phyloP scores from a whole-genome alignment of 2,113 vertebrate genomes.

The Bos javanicus region DNA sequence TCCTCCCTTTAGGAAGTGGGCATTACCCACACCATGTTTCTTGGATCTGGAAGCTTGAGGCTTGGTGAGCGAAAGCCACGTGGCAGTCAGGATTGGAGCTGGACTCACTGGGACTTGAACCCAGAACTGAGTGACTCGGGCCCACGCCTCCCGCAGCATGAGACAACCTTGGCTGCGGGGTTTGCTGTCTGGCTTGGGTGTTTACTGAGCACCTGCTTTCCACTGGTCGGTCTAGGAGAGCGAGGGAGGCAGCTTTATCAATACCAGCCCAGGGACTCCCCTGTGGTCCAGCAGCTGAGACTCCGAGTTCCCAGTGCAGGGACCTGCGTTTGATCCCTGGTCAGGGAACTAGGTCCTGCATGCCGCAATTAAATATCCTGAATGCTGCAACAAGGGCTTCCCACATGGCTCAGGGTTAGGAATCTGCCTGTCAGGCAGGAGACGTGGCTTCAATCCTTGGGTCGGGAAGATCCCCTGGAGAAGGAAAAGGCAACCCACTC shows the following conservation, averaged over 20 bases:
- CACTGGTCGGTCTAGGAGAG: not conserved
- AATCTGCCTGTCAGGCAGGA: not conserved
- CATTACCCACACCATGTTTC: accelerated
- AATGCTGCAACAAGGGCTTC: not conserved
- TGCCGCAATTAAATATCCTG: not conserved
- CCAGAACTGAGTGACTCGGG: accelerated
- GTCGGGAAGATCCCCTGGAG: not conserved
- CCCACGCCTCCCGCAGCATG: accelerated
- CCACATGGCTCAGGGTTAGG: not conserved
- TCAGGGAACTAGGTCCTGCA: not conserved
- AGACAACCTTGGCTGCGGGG: not conserved
- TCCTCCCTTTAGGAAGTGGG: not conserved
- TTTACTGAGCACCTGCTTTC: not conserved
- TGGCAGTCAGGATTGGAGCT: no score
- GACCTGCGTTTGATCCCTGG: not conserved
- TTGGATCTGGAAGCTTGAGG: not conserved
- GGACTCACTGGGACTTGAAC: not conserved
- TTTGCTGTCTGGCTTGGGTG: accelerated
- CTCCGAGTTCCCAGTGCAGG: not conserved
- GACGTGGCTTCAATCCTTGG: not conserved
- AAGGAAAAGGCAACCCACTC: not conserved
- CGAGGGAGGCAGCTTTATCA: not conserved
- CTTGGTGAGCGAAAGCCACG: accelerated
- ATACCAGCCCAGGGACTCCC: not conserved
- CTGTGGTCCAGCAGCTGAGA: not conserved